Evolutionary conservation across 2,113 vertebrate genomes (phyloP), one percentile per base, ranked within the genome.

Genomic region (Balaeniceps rex): DNA sequence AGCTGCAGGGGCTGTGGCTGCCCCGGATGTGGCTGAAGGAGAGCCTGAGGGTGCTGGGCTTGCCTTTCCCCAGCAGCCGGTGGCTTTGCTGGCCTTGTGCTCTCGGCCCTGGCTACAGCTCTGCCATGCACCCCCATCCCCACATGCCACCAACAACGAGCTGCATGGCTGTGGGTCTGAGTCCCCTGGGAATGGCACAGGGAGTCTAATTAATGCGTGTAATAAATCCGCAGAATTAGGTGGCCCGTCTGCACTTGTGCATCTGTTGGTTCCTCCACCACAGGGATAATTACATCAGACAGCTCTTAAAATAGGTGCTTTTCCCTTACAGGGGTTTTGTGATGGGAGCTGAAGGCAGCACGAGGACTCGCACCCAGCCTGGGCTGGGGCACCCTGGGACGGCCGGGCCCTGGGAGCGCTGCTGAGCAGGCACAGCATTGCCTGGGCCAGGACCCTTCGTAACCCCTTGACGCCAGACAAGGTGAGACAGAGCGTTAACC

Each of bases 71-170:
- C 4, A 3, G 64, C 46, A 22, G 31, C 71, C 0, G 1, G 18
- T 1, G 1, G 16, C 68, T 49, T 42, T 4, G 5, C 42, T 8
- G 49, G 28, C 54, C 25, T 54, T 2, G 0, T 40, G 64, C 36
- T 70, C 25, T 60, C 1, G 4, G 29, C 29, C 6, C 21, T 4
- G 25, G 47, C 10, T 69, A 15, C 40, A 7, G 42, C 22, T 38
- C 78, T 29, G 42, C 64, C 42, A 5, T 2, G 2, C 8, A 5
- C 9, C 54, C 63, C 47, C 0, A 2, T 76, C 49, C 33, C 71
- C 24, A 5, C 1, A 6, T 46, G 38, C 40, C 74, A n/a, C 58
- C 3, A 4, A 19, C 51, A 25, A 9, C 0, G 34, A 49, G 63
- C 70, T n/a, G 49, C 15, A 4, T 0, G 9, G 29, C 34, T 17